Base-by-base conservation (phyloP, 2,113 vertebrate species). In the Leucopternis melanops region DNA sequence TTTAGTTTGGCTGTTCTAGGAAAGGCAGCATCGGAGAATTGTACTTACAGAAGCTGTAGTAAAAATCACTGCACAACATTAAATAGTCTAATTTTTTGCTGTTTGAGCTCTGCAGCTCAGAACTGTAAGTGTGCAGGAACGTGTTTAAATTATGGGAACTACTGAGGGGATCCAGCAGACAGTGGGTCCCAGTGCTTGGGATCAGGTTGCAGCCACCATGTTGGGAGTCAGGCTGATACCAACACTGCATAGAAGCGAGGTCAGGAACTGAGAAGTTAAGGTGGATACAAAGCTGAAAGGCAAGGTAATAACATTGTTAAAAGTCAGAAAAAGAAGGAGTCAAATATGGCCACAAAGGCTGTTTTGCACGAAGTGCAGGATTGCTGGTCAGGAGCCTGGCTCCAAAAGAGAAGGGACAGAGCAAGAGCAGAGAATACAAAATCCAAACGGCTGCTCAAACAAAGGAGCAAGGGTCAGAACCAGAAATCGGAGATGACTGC, bases 171-270 rank as follows among this genome's bases (percentile, higher is more conserved):
- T 57, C 29, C 65, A 47, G 29, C 44, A 61, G 26, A 54, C 36
- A 73, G 5, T 7, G 10, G 13, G 65, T 23, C n/a, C 17, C 65
- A 52, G 36, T 3, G 0, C 32, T 69, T 25, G 22, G 29, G 36
- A 74, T 70, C 32, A 74, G 23, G 36, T 32, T 52, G 5, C 62
- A 82, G 59, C 16, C 63, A 73, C 38, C 11, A 45, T 23, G 10
- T 4, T 38, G 32, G 32, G 29, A 87, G 8, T 31, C 15, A 62
- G 22, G 26, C 5, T 0, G 0, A 3, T 47, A 50, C 7, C 62
- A 73, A 47, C 11, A 26, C 22, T 18, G 21, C 13, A 38, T 25
- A 61, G 77, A 69, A 69, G 25, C 4, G 65, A 72, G 21, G 16
- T 36, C 59, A 50, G 57, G n/a, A 92, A 67, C 10, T 34, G 8